Base-by-base conservation (phyloP, 2,113 vertebrate species). In the Dipodomys stephensi region DNA sequence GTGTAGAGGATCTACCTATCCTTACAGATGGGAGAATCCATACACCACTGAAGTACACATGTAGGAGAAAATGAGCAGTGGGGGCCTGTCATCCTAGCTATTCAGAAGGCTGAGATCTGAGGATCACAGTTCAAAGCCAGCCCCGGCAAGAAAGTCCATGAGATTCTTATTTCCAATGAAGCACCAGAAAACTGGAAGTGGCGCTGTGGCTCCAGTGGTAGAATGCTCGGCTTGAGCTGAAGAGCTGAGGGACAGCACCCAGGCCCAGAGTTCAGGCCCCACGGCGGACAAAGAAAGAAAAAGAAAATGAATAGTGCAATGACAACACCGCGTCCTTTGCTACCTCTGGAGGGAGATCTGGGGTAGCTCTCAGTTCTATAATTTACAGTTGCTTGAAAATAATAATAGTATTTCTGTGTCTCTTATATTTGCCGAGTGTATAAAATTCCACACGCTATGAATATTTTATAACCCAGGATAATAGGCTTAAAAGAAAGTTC, bases 401-500 rank as follows among this genome's bases (percentile, higher is more conserved):
- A 57, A 74, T 81, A 30, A 32, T 83, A 88, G 30, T 87, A 23
- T 78, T 92, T 94, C 76, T 88, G 15, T 69, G 74, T 57, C 65
- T 90, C 10, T 74, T 22, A 74, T n/a, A 93, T 94, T 90, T 85
- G 20, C 89, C 67, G 62, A 90, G 19, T 77, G 87, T 62, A 89
- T 92, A n/a, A 93, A 95, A 95, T 32, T 28, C 35, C 44, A 79
- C 11, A 62, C 83, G 28, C 85, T 80, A 32, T 67, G 27, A 46
- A 96, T 86, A 64, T 81, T 88, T 93, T 94, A 88, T 53, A 90
- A 88, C 49, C 67, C 44, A 91, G 82, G 39, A 92, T 77, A 93
- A 81, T 74, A 88, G 62, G 93, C 91, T 85, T 32, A 88, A 92
- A 83, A 85, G 22, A 82, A 87, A 94, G 68, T 6, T 7, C 30